Percentiles rank a stretch among this genome's conserved stretches.
Evolutionary conservation across 2,797 vertebrate genomes (phyloP).

Genomic region (Lemur catta): DNA sequence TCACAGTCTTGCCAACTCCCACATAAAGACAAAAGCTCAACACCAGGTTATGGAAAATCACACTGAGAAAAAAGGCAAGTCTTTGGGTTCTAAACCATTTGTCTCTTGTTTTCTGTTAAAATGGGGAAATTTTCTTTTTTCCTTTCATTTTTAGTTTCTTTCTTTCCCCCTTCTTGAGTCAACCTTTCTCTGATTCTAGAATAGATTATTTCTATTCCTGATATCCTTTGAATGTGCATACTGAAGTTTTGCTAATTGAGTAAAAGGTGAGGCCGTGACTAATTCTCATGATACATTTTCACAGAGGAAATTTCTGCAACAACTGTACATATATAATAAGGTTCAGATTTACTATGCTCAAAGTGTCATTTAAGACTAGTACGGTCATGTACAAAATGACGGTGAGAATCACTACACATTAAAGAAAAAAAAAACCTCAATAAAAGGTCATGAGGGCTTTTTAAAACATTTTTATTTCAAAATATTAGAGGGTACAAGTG

Average conservation of each 20-base stretch:
- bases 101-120: background rate
- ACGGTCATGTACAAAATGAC: background rate
- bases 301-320: background rate
- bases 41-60: background rate
- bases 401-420: background rate
- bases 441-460: background rate
- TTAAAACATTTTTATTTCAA: too few species aligned
- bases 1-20: conserved; percentile 55
- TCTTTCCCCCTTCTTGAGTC: too few species aligned
- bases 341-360: background rate
- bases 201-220: background rate
- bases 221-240: background rate
- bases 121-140: background rate
- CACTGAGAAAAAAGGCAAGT: background rate
- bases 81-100: background rate
- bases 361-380: background rate
- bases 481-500: too few species aligned
- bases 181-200: too few species aligned
- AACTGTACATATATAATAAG: background rate
- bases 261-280: background rate
- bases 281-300: background rate
- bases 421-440: background rate
- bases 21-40: background rate
- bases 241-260: background rate
- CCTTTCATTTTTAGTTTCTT: background rate